Base-by-base conservation (phyloP, 2,888 invertebrate genomes). In the Pristionchus arcanus region DNA sequence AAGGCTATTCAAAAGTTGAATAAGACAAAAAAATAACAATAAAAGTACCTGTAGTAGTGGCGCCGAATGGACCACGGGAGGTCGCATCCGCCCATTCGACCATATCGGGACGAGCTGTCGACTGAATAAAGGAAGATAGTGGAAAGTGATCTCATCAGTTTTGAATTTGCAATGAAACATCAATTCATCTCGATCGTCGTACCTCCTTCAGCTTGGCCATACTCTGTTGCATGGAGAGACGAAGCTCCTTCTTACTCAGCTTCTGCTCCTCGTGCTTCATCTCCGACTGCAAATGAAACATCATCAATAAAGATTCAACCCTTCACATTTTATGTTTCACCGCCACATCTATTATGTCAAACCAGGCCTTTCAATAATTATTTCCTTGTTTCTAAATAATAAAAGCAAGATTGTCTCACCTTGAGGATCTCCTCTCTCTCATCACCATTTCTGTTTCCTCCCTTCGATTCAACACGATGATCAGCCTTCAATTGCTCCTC, bases 71-170 rank as follows among this genome's bases (percentile, higher is more conserved):
- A 96, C 99, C 99, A 49, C 98, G 96, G 0, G 99, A 98, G 0
- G 99, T 99, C 2, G 99, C 99, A 96, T 99, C 99, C 95, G 99
- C 99, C 99, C 99, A 99, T 96, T 99, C 99, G 3, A 99, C 99
- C 19, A 99, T 98, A 96, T 99, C 99, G 0, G 99, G 99, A 63
- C 99, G 96, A 37, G 97, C 96, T 0, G 99, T 99, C 34, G 96
- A 94, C 95, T 96, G 91, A 34, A 94, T 2, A 74, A 25, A 68
- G 9, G 5, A 25, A 68, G 7, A 28, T 25, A 63, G 63, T 63
- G 63, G 63, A 63, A 63, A 63, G n/a, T 16, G 9, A 16, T 25
- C 63, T 68, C 68, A 68, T 15, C n/a, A 68, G 68, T 59, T 13
- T n/a, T n/a, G n/a, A n/a, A n/a, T n/a, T n/a, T n/a, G n/a, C n/a